Conservation (phyloP, 2,888 invertebrate genomes). For the Anoncus sp. region DNA sequence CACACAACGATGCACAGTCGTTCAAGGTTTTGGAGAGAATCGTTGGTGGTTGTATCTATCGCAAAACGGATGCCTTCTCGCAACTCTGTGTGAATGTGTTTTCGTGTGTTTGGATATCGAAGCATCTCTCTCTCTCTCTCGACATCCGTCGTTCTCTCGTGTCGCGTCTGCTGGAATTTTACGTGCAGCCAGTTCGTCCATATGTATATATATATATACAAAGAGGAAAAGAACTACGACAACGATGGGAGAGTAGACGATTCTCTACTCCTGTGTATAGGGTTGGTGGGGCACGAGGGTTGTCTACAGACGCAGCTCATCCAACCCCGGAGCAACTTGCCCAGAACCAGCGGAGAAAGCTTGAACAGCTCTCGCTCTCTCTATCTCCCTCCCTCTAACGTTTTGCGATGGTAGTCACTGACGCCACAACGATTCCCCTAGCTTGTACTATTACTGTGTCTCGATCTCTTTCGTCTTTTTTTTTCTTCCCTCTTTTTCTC, state of each 20-base stretch:
- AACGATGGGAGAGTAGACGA: conserved; percentile 44
- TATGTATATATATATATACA: background rate
- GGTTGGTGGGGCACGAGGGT: conserved; percentile 38
- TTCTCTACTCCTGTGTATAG: conserved; percentile 34
- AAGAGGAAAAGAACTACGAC: conserved; percentile 29
- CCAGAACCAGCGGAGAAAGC: conserved; percentile 53
- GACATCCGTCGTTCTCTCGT: conserved; percentile 59
- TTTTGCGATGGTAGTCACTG: conserved; percentile 32
- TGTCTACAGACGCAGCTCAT: conserved; percentile 49
- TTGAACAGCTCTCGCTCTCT: conserved; percentile 51
- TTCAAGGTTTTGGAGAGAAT: conserved; percentile 48
- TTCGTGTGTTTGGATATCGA: conserved; percentile 23
- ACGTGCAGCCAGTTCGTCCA: conserved; percentile 45
- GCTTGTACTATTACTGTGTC: conserved; percentile 22
- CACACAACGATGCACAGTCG: conserved; percentile 22
- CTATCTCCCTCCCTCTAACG: conserved; percentile 29
- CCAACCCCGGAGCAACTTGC: conserved; percentile 44
- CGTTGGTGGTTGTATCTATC: conserved; percentile 32
- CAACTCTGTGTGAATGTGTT: background rate
- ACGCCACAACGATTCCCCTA: conserved; percentile 40
- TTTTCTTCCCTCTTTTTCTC: conserved; percentile 14
- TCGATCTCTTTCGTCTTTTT: conserved; percentile 16
- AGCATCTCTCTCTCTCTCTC: conserved; percentile 22
- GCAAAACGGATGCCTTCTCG: conserved; percentile 52
- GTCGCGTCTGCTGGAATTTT: conserved; percentile 44